These are phyloP conservation scores for Lithosia quadra DNA, from an alignment of 2,888 invertebrate genomes.

Conservation along the genomic window DNA sequence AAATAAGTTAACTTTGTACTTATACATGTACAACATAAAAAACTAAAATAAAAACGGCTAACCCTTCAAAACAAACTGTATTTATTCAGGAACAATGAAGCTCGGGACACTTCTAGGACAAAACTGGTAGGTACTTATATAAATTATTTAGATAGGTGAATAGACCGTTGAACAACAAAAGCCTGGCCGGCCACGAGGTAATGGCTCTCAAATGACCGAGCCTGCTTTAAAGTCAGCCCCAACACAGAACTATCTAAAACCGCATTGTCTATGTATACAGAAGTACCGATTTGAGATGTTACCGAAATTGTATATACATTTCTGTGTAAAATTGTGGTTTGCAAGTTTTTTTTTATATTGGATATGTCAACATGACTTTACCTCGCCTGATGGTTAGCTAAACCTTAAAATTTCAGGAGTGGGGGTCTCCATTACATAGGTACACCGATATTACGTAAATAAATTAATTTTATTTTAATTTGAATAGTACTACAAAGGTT, in stretches of 20 bases:
- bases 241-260: neutral
- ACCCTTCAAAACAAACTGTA: slow-evolving; percentile 16
- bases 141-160: slow-evolving; percentile 48
- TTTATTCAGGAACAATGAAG: slow-evolving; percentile 21
- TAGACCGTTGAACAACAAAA: slow-evolving; percentile 35
- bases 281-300: neutral
- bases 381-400: no score
- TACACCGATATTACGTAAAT: no score
- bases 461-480: no score
- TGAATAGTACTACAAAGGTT: no score
- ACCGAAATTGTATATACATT: no score
- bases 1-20: no score
- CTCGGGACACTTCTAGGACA: slow-evolving; percentile 19
- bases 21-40: slow-evolving; percentile 30
- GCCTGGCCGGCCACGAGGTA: slow-evolving; percentile 40
- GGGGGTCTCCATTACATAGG: no score
- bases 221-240: slow-evolving; percentile 30
- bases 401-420: no score
- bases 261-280: neutral
- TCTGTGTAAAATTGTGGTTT: no score
- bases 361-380: no score
- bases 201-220: slow-evolving; percentile 34
- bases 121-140: slow-evolving; percentile 38
- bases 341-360: no score
- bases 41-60: slow-evolving; percentile 50